Conservation (phyloP, 2,113 vertebrate species). For the Lasiurus borealis region DNA sequence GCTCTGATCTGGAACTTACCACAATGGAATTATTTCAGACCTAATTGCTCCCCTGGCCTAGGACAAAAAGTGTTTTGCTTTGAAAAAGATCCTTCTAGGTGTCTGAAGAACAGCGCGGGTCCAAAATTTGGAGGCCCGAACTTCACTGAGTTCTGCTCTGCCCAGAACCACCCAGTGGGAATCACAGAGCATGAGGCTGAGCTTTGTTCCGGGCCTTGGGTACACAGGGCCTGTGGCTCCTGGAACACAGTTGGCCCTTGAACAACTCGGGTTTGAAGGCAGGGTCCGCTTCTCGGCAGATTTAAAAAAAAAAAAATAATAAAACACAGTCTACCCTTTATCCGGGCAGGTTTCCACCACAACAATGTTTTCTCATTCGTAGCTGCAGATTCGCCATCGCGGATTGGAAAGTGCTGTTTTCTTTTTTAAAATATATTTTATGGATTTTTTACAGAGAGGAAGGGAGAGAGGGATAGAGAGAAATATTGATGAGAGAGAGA, state of each 20-base stretch:
- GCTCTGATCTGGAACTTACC: background rate
- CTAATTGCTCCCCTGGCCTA: background rate
- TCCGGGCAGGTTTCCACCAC: background rate
- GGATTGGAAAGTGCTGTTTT: background rate
- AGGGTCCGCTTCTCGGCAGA: background rate
- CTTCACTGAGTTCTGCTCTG: background rate
- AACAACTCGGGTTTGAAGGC: background rate
- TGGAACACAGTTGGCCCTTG: background rate
- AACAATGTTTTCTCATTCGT: background rate
- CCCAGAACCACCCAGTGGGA: background rate
- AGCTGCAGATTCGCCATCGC: background rate
- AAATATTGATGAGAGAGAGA: too few relatives aligned
- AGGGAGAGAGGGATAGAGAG: too few relatives aligned
- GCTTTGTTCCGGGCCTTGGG: background rate
- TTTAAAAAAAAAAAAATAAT: background rate
- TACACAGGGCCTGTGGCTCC: background rate
- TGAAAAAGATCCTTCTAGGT: background rate
- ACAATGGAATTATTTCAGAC: background rate
- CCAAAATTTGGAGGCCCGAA: background rate
- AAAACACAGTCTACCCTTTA: background rate
- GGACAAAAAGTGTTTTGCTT: background rate
- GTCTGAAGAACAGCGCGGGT: fast-evolving
- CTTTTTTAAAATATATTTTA: background rate
- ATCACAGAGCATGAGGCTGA: background rate
- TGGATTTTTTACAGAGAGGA: too few relatives aligned